phyloP scores from a whole-genome alignment of 2,797 vertebrate species.

The Tokudaia tokunoshimensis region DNA sequence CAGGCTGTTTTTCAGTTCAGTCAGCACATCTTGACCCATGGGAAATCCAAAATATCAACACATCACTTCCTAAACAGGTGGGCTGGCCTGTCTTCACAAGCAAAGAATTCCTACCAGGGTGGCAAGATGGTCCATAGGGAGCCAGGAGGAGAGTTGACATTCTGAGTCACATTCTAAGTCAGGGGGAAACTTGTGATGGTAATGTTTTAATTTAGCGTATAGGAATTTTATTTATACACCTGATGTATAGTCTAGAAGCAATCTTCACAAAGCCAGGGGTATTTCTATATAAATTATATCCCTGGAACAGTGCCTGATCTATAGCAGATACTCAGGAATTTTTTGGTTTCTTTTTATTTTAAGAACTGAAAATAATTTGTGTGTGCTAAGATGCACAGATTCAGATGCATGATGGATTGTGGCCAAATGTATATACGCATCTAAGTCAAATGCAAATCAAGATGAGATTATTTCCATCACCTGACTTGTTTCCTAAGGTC shows the following conservation, averaged over 20 bases:
- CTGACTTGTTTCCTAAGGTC: background rate
- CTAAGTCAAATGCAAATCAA: conserved; percentile 13
- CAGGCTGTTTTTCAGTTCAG: conserved; percentile 24
- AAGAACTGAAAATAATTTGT: background rate
- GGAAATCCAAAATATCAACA: conserved; percentile 5
- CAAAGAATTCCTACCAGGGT: background rate
- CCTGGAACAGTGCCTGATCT: background rate
- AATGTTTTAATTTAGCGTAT: background rate
- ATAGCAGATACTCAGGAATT: background rate
- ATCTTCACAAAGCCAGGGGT: background rate
- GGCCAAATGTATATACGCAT: background rate
- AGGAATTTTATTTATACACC: conserved; percentile 8
- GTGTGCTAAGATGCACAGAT: background rate
- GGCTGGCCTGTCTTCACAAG: background rate
- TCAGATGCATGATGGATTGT: background rate
- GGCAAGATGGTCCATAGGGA: background rate
- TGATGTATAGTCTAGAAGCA: conserved; percentile 34
- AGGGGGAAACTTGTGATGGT: background rate
- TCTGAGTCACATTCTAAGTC: background rate
- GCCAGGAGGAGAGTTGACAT: background rate
- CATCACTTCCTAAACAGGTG: background rate
- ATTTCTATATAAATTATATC: background rate
- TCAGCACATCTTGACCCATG: conserved; percentile 17
- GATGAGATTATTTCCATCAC: background rate
- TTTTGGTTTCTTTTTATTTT: conserved; percentile 52